Conservation (phyloP, 2,888 invertebrate species). For the Mechanitis mazaeus region DNA sequence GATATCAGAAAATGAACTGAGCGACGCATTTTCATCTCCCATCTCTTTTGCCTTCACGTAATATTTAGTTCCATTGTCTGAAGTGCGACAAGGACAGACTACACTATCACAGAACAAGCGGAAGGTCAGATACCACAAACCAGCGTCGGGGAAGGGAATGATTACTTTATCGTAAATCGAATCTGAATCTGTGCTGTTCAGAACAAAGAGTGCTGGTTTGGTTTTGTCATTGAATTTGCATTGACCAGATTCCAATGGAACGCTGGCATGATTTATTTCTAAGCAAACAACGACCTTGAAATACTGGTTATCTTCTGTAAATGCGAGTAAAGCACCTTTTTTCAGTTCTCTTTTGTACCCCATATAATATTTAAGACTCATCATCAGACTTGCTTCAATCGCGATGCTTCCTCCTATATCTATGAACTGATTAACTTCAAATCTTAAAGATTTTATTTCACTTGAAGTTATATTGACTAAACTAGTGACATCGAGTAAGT, state of each 20-base stretch:
- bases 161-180: constrained; percentile 79
- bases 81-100: constrained; percentile 67
- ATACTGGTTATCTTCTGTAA: constrained; percentile 67
- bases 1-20: constrained; percentile 48
- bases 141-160: constrained; percentile 90
- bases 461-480: constrained; percentile 81
- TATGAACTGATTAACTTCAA: constrained; percentile 80
- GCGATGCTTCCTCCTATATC: constrained; percentile 89
- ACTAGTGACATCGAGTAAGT: constrained; percentile 79
- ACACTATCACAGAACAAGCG: constrained; percentile 80
- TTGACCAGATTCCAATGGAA: constrained; percentile 78
- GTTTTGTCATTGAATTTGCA: constrained; percentile 75
- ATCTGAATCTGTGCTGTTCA: constrained; percentile 80
- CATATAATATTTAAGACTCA: constrained; percentile 72
- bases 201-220: constrained; percentile 76
- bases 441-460: constrained; percentile 80
- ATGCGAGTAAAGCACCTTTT: constrained; percentile 52
- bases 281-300: constrained; percentile 79
- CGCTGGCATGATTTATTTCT: constrained; percentile 74
- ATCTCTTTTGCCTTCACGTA: constrained; percentile 57
- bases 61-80: constrained; percentile 68
- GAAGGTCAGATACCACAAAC: constrained; percentile 87
- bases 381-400: constrained; percentile 82
- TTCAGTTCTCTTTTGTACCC: constrained; percentile 55
- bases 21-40: constrained; percentile 36